These are phyloP conservation scores for Cassiopea andromeda DNA, from an alignment of 30 jellyfish, hydroid and myxozoan species.

Conservation along the genomic window DNA sequence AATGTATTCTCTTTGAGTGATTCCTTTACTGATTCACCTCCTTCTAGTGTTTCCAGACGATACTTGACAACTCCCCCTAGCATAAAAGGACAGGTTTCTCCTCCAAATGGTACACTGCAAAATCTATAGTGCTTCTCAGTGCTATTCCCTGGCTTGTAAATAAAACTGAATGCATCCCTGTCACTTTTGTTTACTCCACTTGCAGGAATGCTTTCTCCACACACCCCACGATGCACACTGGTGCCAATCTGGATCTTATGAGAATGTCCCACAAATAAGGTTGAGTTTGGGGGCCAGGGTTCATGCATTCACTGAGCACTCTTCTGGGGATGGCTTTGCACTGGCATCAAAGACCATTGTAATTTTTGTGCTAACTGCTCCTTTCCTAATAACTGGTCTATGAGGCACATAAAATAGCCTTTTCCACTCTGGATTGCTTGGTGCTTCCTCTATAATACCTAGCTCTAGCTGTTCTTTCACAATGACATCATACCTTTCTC, in stretches of 20 bases:
- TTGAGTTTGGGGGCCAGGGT: constrained; percentile 71
- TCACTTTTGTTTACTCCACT: constrained; percentile 23
- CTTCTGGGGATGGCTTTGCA: constrained; percentile 57
- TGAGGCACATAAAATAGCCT: constrained; percentile 60
- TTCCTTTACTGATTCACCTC: constrained; percentile 19
- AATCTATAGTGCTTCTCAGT: constrained; percentile 30
- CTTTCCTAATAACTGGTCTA: constrained; percentile 60
- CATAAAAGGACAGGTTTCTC: constrained; percentile 60
- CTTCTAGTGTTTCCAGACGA: constrained; percentile 32
- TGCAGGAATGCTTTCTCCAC: constrained; percentile 47
- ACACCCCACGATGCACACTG: constrained; percentile 46
- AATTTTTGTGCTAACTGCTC: constrained; percentile 40
- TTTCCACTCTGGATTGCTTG: constrained; percentile 28
- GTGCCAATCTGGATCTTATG: constrained; percentile 59
- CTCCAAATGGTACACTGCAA: constrained; percentile 72
- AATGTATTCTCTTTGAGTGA: constrained; percentile 22
- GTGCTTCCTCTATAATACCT: constrained; percentile 66
- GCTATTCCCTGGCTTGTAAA: constrained; percentile 34
- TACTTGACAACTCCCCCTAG: constrained; percentile 50
- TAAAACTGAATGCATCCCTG: constrained; percentile 67
- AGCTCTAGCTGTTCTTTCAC: constrained; percentile 43
- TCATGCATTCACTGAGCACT: constrained; percentile 59
- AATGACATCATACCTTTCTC: constrained; percentile 47
- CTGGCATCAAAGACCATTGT: constrained; percentile 76
- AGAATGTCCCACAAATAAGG: constrained; percentile 67